phyloP scores from a whole-genome alignment of 2,888 invertebrate species.

The Papilio elwesi region DNA sequence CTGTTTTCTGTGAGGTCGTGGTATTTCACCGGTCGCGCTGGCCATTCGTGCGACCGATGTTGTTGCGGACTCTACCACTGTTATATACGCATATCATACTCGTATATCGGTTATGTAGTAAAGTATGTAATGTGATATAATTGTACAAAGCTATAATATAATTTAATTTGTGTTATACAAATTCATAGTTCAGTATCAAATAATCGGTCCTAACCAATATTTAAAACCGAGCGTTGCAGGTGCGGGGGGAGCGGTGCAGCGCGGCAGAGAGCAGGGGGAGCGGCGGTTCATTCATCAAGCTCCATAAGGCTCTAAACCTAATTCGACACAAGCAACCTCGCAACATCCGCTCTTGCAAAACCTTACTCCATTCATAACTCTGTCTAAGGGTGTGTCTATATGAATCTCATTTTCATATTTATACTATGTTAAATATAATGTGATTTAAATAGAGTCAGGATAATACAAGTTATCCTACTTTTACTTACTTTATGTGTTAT shows the following conservation, averaged over 20 bases:
- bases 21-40: no score
- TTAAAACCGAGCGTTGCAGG: constrained; percentile 37
- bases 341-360: constrained; percentile 85
- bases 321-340: constrained; percentile 82
- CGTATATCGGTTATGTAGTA: no score
- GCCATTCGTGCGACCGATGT: no score
- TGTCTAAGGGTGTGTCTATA: constrained; percentile 63
- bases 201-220: constrained; percentile 25
- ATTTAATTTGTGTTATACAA: constrained; percentile 1
- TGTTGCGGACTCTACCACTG: no score
- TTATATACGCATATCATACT: no score
- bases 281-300: constrained; percentile 80
- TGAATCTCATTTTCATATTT: not conserved
- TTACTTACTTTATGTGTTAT: no score
- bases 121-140: no score
- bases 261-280: constrained; percentile 48
- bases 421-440: not conserved
- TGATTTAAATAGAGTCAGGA: no score
- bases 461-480: no score
- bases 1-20: no score
- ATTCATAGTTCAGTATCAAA: not conserved
- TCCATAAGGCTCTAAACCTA: constrained; percentile 83
- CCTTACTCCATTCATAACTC: constrained; percentile 83
- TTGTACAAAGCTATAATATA: not conserved
- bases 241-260: constrained; percentile 48